Evolutionary conservation across 2,113 vertebrate species (phyloP).

Genomic region (Notechis scutatus): DNA sequence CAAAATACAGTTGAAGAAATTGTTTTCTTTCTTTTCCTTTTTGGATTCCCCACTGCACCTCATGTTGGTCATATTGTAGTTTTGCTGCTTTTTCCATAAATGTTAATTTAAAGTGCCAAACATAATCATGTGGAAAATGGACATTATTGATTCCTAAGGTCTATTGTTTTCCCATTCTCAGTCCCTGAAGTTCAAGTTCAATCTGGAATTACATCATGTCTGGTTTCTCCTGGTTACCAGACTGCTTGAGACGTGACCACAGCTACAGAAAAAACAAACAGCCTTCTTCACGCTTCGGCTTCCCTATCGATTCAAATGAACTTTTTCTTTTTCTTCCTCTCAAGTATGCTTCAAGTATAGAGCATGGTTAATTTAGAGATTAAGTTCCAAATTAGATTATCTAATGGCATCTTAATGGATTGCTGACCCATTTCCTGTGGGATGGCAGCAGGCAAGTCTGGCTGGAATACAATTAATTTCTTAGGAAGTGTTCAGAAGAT

Average conservation of each 20-base stretch:
- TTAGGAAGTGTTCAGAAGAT: conserved; percentile 73
- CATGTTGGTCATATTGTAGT: conserved; percentile 63
- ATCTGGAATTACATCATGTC: conserved; percentile 91
- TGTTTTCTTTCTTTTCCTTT: conserved; percentile 72
- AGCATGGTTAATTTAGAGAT: conserved; percentile 93
- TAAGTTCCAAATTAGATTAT: conserved; percentile 98
- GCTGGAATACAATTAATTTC: conserved; percentile 85
- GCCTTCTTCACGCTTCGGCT: conserved; percentile 81
- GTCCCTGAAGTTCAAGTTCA: conserved; percentile 87
- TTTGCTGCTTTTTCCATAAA: conserved; percentile 72
- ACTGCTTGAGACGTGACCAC: conserved; percentile 87
- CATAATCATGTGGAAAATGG: conserved; percentile 83
- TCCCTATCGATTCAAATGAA: conserved; percentile 81
- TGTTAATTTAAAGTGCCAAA: conserved; percentile 78
- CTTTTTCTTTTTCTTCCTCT: conserved; percentile 77
- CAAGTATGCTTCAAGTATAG: conserved; percentile 80
- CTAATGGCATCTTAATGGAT: conserved; percentile 99
- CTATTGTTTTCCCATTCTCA: conserved; percentile 83
- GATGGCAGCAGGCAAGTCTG: conserved; percentile 86
- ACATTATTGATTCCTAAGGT: conserved; percentile 84
- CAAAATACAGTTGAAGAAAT: conserved; percentile 66
- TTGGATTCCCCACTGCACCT: conserved; percentile 56
- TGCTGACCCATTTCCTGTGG: conserved; percentile 95
- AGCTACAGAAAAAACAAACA: conserved; percentile 86
- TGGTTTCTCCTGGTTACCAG: conserved; percentile 92